Conservation (phyloP, 2,888 invertebrate genomes). For the Marronus borbonicus region DNA sequence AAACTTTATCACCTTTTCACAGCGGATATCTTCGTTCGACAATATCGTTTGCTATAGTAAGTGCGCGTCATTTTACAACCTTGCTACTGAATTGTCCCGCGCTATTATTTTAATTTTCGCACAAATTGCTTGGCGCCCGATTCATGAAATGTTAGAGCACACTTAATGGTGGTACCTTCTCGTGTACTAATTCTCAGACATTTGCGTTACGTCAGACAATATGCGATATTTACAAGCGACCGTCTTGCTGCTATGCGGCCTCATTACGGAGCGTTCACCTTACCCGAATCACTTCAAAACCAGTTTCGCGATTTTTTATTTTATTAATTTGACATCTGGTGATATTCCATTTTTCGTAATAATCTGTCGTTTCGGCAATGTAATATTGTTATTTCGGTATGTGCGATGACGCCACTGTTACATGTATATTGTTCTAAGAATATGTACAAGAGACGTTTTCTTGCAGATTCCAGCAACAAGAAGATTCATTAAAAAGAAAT, state of each 20-base stretch:
- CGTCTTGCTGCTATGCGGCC: conserved; percentile 43
- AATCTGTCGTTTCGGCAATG: background rate
- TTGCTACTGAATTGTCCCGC: background rate
- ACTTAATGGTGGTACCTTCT: conserved; percentile 36
- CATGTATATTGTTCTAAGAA: no score
- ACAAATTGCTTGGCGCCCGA: background rate
- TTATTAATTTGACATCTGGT: conserved; percentile 24
- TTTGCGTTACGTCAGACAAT: conserved; percentile 49
- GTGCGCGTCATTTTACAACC: background rate
- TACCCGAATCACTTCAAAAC: conserved; percentile 30
- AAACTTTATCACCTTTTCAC: no score
- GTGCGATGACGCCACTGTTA: no score
- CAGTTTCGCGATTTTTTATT: conserved; percentile 26
- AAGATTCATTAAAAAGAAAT: no score
- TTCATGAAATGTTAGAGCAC: conserved; percentile 23
- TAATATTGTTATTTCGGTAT: background rate
- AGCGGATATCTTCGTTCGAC: background rate
- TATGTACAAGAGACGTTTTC: no score
- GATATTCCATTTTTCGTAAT: conserved; percentile 24
- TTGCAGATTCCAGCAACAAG: no score
- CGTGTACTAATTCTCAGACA: conserved; percentile 50
- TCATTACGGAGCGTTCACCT: conserved; percentile 49
- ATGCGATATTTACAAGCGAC: conserved; percentile 42
- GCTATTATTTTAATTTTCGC: background rate
- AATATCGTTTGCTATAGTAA: background rate